Evolutionary conservation across 2,888 invertebrate genomes (phyloP), one percentile per base, ranked within the genome.

Genomic region (Erebia aethiops): DNA sequence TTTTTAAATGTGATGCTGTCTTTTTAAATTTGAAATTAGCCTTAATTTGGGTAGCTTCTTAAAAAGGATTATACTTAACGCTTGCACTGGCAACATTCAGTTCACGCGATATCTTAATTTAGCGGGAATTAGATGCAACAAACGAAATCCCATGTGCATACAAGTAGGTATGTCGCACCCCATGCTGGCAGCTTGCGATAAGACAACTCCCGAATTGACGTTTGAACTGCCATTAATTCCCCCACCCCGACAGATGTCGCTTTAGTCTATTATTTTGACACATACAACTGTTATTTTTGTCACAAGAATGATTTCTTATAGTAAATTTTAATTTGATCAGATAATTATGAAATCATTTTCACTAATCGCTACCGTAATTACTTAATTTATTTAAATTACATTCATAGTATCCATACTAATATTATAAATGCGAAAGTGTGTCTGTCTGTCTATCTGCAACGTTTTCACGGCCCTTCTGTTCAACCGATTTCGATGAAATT

Each of bases 181-280:
- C 80, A 81, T 80, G 75, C 90, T 89, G 91, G 81, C 77, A 72
- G 79, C 74, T 57, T 64, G 81, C 87, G 91, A 91, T 92, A 92
- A 91, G 88, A 87, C 83, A 81, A 81, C 81, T 76, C 75, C 87
- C 80, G 87, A 91, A 91, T 91, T 89, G 91, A 89, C 91, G 90
- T 92, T 92, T 92, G 90, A 92, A 91, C 88, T 88, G 86, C 87
- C 90, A 92, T 92, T 92, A 92, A 91, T 89, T 58, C 67, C 67
- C 87, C 88, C 84, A 79, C 73, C 78, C 77, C 81, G 87, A 88
- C 92, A 93, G 88, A 90, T 92, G 92, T 90, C 92, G 82, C 85
- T 84, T 80, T 78, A 84, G 85, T 88, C 91, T 87, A 91, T 92
- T 92, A 92, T 89, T 92, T 90, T 90, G 90, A 90, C 91, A 88